Percentiles rank a stretch among this genome's conserved stretches.
Evolutionary conservation across 2,888 invertebrate species (phyloP).

Genomic region (Liopterus haemorrhoidalis): DNA sequence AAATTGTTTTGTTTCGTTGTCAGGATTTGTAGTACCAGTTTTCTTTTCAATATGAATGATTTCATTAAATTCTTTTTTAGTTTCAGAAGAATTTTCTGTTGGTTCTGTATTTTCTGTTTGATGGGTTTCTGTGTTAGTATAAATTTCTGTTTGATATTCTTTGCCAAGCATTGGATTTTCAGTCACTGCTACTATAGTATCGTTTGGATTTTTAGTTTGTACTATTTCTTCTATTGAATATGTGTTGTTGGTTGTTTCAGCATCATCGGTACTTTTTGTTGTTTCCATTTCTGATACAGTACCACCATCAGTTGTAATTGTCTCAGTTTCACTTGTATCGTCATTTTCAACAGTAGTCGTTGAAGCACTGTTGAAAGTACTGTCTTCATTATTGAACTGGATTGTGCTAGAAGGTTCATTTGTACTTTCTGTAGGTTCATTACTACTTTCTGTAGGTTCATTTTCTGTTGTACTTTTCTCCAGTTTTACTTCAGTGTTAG

Average conservation of each 20-base stretch:
- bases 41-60: too few relatives aligned
- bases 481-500: constrained; percentile 14
- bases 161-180: too few relatives aligned
- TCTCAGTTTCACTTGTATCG: constrained; percentile 40
- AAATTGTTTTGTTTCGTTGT: constrained; percentile 5
- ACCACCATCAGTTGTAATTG: constrained; percentile 26
- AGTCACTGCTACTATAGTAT: too few relatives aligned
- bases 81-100: constrained; percentile 26
- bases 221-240: constrained; percentile 13
- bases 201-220: too few relatives aligned
- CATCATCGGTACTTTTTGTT: constrained; percentile 29
- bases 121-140: too few relatives aligned
- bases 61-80: constrained; percentile 15
- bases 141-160: too few relatives aligned
- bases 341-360: constrained; percentile 47
- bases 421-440: constrained; percentile 18
- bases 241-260: constrained; percentile 28
- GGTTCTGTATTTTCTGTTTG: constrained; percentile 25
- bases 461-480: constrained; percentile 30
- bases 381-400: constrained; percentile 5
- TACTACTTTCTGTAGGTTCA: constrained; percentile 24
- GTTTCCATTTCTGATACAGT: constrained; percentile 32
- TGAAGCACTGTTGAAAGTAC: constrained; percentile 39
- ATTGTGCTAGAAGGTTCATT: constrained; percentile 23
- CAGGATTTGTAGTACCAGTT: not conserved